Conservation (phyloP, 2,797 vertebrate species). For the Telmatherina bonti region DNA sequence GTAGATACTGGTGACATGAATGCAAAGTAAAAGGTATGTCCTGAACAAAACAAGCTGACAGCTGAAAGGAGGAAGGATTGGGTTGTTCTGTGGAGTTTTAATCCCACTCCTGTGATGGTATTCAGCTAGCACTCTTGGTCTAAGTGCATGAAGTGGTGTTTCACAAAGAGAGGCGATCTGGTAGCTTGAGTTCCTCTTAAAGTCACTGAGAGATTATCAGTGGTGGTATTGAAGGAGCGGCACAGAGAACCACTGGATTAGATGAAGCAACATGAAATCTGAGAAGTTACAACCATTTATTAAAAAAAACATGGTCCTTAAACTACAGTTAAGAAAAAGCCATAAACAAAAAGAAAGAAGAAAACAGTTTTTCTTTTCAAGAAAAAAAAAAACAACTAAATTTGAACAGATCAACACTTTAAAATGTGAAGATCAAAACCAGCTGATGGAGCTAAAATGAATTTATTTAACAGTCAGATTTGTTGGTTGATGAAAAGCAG, state of each 20-base stretch:
- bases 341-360: too few relatives aligned
- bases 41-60: not conserved
- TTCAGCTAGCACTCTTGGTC: constrained; percentile 33
- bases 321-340: too few relatives aligned
- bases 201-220: constrained; percentile 36
- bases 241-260: constrained; percentile 8
- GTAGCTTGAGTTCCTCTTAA: constrained; percentile 33
- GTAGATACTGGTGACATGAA: constrained; percentile 30
- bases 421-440: too few relatives aligned
- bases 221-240: constrained; percentile 18
- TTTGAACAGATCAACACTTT: too few relatives aligned
- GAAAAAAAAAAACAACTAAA: too few relatives aligned
- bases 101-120: not conserved
- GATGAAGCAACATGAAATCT: not conserved
- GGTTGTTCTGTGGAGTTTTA: not conserved
- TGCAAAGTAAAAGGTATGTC: constrained; percentile 17
- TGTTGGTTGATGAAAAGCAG: too few relatives aligned
- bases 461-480: too few relatives aligned
- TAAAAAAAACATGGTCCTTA: too few relatives aligned
- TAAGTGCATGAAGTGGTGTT: constrained; percentile 56
- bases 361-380: too few relatives aligned
- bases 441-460: too few relatives aligned
- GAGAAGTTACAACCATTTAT: too few relatives aligned
- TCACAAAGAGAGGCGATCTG: constrained; percentile 29
- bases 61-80: not conserved